Evolutionary conservation across 2,797 vertebrate species (phyloP), one percentile per base, ranked within the genome.

Genomic region (Aplochiton taeniatus): DNA sequence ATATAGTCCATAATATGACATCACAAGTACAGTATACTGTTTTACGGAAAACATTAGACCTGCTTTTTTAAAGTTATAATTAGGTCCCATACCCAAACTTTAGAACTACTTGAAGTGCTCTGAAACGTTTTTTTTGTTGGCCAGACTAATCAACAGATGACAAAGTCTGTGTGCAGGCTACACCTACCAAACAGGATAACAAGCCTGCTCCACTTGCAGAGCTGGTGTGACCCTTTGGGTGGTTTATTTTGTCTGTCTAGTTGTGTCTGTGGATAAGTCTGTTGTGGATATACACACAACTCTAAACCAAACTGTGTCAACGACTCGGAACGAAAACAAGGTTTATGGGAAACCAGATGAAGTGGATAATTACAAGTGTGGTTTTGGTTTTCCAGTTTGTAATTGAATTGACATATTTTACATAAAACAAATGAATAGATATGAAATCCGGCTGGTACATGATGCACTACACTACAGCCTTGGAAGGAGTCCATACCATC

Each of bases 401-500:
- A 41, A 49, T 18, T 47, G 20, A 8, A 48, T 57, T 57, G 49
- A 11, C 16, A 11, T 19, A 17, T 31, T 18, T 44, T 63, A n/a
- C 52, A 31, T 31, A 11, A 48, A 11, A 31, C 6, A 11, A 48
- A 11, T 48, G 46, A 48, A 11, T 48, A 11, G 8, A 14, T 48
- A 31, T 31, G 31, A 31, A 31, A 31, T 31, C 31, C 6, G 31
- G 31, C 6, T 31, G 31, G 31, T 31, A 3, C 3, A 6, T 6
- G 31, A 31, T 31, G 31, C 6, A 31, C 31, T 31, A 31, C 6
- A 31, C 31, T 31, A 31, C 31, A 31, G 31, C 19, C 4, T 42
- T n/a, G 19, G 11, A 14, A 50, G 43, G n/a, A 31, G 17, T 66
- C 41, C 52, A 63, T 68, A 70, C 56, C 54, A n/a, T 74, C 83